Percentiles rank a stretch among this genome's conserved stretches.
Evolutionary conservation across 2,113 vertebrate genomes (phyloP).

Genomic region (Protomyctophum bolini): DNA sequence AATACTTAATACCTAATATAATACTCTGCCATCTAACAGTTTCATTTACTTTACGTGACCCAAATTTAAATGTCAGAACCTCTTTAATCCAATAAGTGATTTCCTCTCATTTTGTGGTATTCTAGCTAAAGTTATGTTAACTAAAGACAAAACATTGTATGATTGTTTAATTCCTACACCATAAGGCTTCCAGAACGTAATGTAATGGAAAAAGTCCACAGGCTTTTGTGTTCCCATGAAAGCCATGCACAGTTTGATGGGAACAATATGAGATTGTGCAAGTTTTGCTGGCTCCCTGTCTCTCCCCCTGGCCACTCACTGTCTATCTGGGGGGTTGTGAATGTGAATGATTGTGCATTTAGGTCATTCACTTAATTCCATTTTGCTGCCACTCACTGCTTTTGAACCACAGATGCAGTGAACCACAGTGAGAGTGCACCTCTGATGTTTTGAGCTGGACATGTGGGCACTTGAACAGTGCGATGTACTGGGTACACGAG

Average conservation of each 20-base stretch:
- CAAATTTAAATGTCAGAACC: constrained; percentile 13
- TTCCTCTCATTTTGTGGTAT: constrained; percentile 14
- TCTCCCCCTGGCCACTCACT: constrained; percentile 22
- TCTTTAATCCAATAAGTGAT: constrained; percentile 28
- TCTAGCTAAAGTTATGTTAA: constrained; percentile 16
- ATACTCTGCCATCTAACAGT: background rate
- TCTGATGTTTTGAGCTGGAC: background rate
- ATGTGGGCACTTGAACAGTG: background rate
- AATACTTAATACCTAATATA: background rate
- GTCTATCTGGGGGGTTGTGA: constrained; percentile 23
- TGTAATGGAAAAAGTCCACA: constrained; percentile 66
- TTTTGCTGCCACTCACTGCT: background rate
- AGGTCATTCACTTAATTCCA: constrained; percentile 12
- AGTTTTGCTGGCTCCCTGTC: constrained; percentile 25
- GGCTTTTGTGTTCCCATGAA: constrained; percentile 58
- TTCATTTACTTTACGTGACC: background rate
- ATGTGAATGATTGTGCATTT: constrained; percentile 28
- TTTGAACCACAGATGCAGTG: constrained; percentile 20
- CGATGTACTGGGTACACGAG: background rate
- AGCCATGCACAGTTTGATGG: constrained; percentile 37
- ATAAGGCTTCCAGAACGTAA: constrained; percentile 47
- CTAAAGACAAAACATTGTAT: constrained; percentile 1
- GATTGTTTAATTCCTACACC: constrained; percentile 35
- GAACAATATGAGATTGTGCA: constrained; percentile 59
- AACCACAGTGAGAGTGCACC: constrained; percentile 29